phyloP scores from a whole-genome alignment of 1,140 invertebrate genomes.

The Trachymyrmex septentrionalis region DNA sequence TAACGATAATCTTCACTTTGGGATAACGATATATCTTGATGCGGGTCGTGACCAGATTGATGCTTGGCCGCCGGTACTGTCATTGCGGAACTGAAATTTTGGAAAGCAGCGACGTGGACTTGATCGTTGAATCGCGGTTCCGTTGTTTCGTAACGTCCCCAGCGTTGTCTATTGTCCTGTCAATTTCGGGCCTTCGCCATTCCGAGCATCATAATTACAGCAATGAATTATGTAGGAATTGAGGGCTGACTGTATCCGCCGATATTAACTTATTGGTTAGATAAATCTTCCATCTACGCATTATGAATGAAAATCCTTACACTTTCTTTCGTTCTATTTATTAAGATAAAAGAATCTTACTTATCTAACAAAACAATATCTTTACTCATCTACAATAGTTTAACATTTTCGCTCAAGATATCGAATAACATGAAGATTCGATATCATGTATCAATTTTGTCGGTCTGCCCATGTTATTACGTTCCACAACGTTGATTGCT shows the following conservation, averaged over 20 bases:
- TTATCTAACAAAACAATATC: background rate
- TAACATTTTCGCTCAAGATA: slow-evolving; percentile 17
- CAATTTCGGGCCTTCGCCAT: slow-evolving; percentile 34
- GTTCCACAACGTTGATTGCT: slow-evolving; percentile 28
- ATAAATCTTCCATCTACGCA: background rate
- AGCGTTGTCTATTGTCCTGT: slow-evolving; percentile 55
- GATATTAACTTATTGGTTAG: background rate
- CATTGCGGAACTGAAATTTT: slow-evolving; percentile 57
- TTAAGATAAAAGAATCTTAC: background rate
- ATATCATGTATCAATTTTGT: background rate
- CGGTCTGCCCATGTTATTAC: background rate
- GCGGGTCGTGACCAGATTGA: slow-evolving; percentile 92
- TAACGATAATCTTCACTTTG: slow-evolving; percentile 95
- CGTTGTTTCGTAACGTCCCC: slow-evolving; percentile 41
- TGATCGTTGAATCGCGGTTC: slow-evolving; percentile 46
- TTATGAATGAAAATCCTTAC: background rate
- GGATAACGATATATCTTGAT: slow-evolving; percentile 92
- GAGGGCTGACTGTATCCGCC: background rate
- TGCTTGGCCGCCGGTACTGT: slow-evolving; percentile 89
- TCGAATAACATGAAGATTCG: slow-evolving; percentile 13
- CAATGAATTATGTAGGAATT: slow-evolving; percentile 34
- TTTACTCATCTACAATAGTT: background rate
- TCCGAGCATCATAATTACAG: slow-evolving; percentile 24
- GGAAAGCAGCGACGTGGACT: slow-evolving; percentile 15
- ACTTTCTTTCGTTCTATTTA: background rate